Base-by-base conservation (phyloP, 2,888 invertebrate species). In the Chymomyza amoena region DNA sequence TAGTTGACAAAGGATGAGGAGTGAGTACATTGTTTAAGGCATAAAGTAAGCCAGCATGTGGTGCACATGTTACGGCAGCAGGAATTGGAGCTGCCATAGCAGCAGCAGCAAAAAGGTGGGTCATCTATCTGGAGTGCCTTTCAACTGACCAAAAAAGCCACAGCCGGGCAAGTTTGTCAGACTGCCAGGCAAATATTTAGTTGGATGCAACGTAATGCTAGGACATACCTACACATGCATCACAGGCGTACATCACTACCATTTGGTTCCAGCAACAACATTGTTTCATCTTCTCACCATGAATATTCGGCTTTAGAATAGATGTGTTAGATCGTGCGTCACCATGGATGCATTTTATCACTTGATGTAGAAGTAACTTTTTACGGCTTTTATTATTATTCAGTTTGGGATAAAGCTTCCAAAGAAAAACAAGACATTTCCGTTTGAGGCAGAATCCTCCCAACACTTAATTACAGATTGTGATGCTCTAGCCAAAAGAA, bases 1-100 rank as follows among this genome's bases (percentile, higher is more conserved):
- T 81, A 76, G 76, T 79, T 86, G 84, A 83, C 83, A 84, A 81
- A 86, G 79, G 2, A 10, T 4, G 39, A 45, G 6, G 39, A 45
- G 39, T 45, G 13, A 45, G 39, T 45, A 45, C 39, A 32, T 32
- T 32, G 32, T 32, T 32, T 32, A 32, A 32, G 32, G 32, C 32
- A 28, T 32, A 57, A 13, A 57, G 57, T 20, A 25, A 13, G 57
- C 39, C 39, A 45, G 57, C 57, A 20, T 18, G 54, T 54, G 54
- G 54, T 20, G 54, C 54, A 54, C 54, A n/a, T 54, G 54, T n/a
- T 86, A 73, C 76, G 72, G 69, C 68, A 61, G 73, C 61, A 64
- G 64, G 75, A 32, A 69, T 75, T 70, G 73, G 32, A 25, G 63
- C 51, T 52, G 63, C 52, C 75, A 74, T 75, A 45, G 13, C 39